Base-by-base conservation (phyloP, 2,888 invertebrate genomes). In the Lucinisca nassula region DNA sequence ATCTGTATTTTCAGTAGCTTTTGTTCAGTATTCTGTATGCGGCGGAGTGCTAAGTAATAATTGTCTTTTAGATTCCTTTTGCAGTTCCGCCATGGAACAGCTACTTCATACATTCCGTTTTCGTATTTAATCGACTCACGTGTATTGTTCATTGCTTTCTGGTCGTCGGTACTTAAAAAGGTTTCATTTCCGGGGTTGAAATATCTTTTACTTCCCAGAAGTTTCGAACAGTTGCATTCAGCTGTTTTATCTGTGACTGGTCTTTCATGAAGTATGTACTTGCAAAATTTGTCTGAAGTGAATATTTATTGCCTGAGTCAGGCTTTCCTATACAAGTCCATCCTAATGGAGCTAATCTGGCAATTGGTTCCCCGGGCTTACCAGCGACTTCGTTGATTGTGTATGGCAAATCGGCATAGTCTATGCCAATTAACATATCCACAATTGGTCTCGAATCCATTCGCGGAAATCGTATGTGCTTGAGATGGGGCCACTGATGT, bases 351-450 rank as follows among this genome's bases (percentile, higher is more conserved):
- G 67, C 67, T 0, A 79, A 24, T 27, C 67, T 1, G 4, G 79
- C 79, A 21, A 35, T 24, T 21, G 67, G 79, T 40, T 10, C 12
- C 0, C 45, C 70, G 14, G 21, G 17, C 40, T 32, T 37, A 21
- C 67, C 79, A 6, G 0, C 14, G 14, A 67, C 1, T 67, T 79
- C 67, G 1, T 38, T n/a, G 0, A 79, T 6, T 17, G 30, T 4
- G 0, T 21, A 32, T 8, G 61, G 79, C 10, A 79, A 27, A 4
- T 67, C 45, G 0, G 27, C 38, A 79, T 82, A 81, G 74, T 88
- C 88, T 21, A 86, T 27, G 3, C 90, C 87, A 12, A 90, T 87
- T 30, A 90, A 55, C 24, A 88, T 49, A 51, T 84, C 84, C 14
- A 84, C 74, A 0, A 38, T 74, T 0, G 40, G 40, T 14, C 38